Conservation (phyloP, 2,797 vertebrate genomes). For the Poecilia wingei region DNA sequence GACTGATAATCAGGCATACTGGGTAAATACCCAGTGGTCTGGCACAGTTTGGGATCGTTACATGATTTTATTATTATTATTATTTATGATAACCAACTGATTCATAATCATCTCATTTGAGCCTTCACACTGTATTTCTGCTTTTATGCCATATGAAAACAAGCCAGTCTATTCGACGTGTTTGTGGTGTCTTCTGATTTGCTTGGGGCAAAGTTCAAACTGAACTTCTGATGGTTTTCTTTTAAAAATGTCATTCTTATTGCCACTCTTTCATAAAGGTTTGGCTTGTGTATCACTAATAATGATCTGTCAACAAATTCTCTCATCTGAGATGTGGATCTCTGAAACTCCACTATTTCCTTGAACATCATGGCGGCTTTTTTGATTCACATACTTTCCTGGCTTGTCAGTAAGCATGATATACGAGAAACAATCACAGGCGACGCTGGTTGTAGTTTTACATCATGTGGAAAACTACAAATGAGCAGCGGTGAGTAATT, state of each 20-base stretch:
- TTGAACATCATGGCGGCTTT: background rate
- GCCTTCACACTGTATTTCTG: background rate
- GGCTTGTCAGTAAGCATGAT: background rate
- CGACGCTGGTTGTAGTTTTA: background rate
- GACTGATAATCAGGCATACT: background rate
- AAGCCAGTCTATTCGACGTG: background rate
- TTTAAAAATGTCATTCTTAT: background rate
- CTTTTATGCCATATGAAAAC: background rate
- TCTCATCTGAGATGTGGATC: background rate
- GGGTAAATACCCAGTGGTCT: background rate
- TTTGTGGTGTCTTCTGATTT: background rate
- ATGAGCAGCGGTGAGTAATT: no score
- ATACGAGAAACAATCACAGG: background rate
- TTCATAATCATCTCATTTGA: background rate
- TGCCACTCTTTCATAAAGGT: background rate
- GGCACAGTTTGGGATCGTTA: background rate
- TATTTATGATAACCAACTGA: background rate
- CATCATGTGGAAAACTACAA: background rate
- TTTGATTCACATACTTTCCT: background rate
- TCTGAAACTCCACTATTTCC: background rate
- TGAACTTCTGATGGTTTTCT: background rate
- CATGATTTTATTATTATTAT: background rate
- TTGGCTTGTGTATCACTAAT: background rate
- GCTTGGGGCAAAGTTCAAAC: background rate
- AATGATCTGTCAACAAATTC: background rate